Evolutionary conservation across 2,797 vertebrate species (phyloP), one percentile per base, ranked within the genome.

Genomic region (Arctocebus calabarensis): DNA sequence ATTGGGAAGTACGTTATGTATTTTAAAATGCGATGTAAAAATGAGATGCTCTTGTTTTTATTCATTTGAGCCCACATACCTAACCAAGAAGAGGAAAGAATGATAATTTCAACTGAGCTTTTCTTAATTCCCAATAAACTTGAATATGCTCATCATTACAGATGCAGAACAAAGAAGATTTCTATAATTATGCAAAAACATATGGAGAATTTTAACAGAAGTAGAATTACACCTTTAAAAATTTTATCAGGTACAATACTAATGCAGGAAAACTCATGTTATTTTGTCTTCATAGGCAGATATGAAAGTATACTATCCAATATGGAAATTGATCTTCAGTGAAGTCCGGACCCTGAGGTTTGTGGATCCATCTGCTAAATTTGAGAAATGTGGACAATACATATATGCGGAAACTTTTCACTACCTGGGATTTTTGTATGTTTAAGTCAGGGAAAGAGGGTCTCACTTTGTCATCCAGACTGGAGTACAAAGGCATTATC

Each of bases 161-260:
- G 48, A 82, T 37, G 7, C 20, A 86, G 52, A 89, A 83, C 23
- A 89, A 95, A 62, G 55, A 17, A 66, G 9, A 87, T 94, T 96
- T 94, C 91, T 78, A 74, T 62, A 74, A 45, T 25, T 74, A 25
- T 88, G 14, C 16, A 92, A 90, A 96, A 34, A 68, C 29, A 19
- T 3, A 62, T 12, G 17, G 94, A 85, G 52, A 82, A 70, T 66
- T 90, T 73, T 77, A 82, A 92, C 84, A 89, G 29, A 92, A 89
- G 14, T 71, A 6, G 52, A 95, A 83, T 43, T n/a, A 12, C 6
- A 83, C 27, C 74, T 70, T 85, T 43, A 45, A 57, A 82, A 84
- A 61, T 20, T 74, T 79, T 40, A 88, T 34, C 3, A 16, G 32
- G 3, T 37, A 77, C 23, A n/a, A 75, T 57, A 19, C 3, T 40